Base-by-base conservation (phyloP, 92 coral and sea anemone species). In the Actinostola sp. region DNA sequence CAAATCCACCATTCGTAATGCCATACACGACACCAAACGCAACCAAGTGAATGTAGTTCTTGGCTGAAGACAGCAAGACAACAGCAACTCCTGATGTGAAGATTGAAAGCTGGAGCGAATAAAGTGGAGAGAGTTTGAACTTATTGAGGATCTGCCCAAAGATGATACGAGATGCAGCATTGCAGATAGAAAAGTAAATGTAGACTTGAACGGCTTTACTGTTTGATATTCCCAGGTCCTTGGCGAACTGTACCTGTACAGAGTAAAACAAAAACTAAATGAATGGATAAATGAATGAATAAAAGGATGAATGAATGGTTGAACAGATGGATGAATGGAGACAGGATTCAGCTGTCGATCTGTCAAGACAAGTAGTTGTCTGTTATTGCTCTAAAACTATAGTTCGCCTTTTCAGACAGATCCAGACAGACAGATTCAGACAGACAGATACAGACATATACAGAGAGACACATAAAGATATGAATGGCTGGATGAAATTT, bases 1-100 rank as follows among this genome's bases (percentile, higher is more conserved):
- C 8, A 31, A 67, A 67, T 11, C 34, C 32, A 10, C 77, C 77
- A 57, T 57, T 71, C 21, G 21, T 52, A 20, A 41, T 33, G 3
- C 77, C 77, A 57, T 54, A 71, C 17, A 57, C 42, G 6, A 71
- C 54, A 14, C 66, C 66, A 44, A 71, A 71, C 9, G 29, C 52
- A 28, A 71, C 52, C 21, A 71, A 53, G 27, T 71, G 77, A 12
- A 17, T n/a, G 26, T 71, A 71, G 14, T 33, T 34, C 65, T 49
- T 54, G 36, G 66, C 65, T 3, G 19, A 71, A 27, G 66, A 41
- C 4, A 54, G 66, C 17, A 52, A 24, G 31, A 71, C 55, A 16
- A 71, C 57, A 3, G 77, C 33, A 11, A 39, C 9, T 9, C 66
- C 77, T 27, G 38, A 4, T 11, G 55, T 24, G 2, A 71, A 19